phyloP scores from a whole-genome alignment of 2,113 vertebrate genomes.

The Semnopithecus entellus region DNA sequence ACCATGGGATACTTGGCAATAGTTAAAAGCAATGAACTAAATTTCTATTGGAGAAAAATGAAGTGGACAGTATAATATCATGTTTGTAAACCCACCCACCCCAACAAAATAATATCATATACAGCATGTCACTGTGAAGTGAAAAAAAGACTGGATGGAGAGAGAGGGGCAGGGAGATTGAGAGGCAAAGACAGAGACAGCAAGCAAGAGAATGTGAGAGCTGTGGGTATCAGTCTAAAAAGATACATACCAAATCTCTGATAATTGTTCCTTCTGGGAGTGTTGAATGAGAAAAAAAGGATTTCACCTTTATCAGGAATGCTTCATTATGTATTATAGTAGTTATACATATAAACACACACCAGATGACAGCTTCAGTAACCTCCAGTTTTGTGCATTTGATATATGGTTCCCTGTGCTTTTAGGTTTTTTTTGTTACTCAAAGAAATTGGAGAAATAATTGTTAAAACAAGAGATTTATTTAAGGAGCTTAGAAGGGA shows the following conservation, averaged over 20 bases:
- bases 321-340: not conserved
- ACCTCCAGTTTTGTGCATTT: not conserved
- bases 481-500: not conserved
- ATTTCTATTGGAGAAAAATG: not conserved
- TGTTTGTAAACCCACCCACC: not conserved
- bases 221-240: accelerated
- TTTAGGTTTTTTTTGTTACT: not conserved
- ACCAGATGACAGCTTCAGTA: not conserved
- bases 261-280: accelerated
- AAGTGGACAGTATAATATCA: not conserved
- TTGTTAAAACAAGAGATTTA: not conserved
- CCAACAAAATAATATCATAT: not conserved
- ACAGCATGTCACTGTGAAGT: accelerated
- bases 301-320: accelerated
- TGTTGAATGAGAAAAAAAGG: no score
- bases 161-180: not conserved
- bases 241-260: accelerated
- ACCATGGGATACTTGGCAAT: not conserved
- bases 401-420: not conserved
- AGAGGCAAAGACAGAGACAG: not conserved
- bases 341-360: not conserved
- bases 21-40: not conserved
- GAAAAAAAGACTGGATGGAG: not conserved
- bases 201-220: not conserved
- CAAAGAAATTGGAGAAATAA: not conserved